phyloP scores from a whole-genome alignment of 2,888 invertebrate genomes.

The Neocrepidodera transversa region DNA sequence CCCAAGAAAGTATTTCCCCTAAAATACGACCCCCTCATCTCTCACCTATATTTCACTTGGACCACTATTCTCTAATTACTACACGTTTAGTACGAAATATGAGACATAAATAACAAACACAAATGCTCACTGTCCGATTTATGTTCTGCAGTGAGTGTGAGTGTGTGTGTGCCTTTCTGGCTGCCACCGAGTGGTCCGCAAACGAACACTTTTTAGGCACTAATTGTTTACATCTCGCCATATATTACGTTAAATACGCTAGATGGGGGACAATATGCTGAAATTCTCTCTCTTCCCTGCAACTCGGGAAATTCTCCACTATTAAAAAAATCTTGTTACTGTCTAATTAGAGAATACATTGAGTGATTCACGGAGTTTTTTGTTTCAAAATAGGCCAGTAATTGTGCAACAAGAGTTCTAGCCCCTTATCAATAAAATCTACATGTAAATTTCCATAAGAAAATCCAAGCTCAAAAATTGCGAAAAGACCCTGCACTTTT shows the following conservation, averaged over 20 bases:
- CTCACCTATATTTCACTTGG: constrained; percentile 59
- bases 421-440: too few relatives aligned
- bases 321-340: background rate
- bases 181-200: constrained; percentile 45
- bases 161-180: constrained; percentile 43
- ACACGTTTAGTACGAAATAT: constrained; percentile 61
- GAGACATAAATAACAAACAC: constrained; percentile 60
- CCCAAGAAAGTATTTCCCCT: constrained; percentile 10
- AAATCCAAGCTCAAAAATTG: too few relatives aligned
- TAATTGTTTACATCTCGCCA: constrained; percentile 49
- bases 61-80: constrained; percentile 63
- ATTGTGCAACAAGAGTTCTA: too few relatives aligned
- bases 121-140: constrained; percentile 60
- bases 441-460: too few relatives aligned
- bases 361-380: too few relatives aligned
- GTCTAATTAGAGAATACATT: too few relatives aligned
- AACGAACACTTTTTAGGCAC: constrained; percentile 50
- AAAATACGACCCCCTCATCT: constrained; percentile 42
- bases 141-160: constrained; percentile 44
- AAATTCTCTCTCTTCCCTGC: constrained; percentile 16
- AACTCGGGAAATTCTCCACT: background rate
- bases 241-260: constrained; percentile 46
- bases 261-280: constrained; percentile 32
- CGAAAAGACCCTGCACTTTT: too few relatives aligned
- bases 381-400: too few relatives aligned